A percentile compares a stretch with the other conserved stretches of the same genome.
Conservation (phyloP, 2,888 invertebrate species). For the Trichogramma evanescens region DNA sequence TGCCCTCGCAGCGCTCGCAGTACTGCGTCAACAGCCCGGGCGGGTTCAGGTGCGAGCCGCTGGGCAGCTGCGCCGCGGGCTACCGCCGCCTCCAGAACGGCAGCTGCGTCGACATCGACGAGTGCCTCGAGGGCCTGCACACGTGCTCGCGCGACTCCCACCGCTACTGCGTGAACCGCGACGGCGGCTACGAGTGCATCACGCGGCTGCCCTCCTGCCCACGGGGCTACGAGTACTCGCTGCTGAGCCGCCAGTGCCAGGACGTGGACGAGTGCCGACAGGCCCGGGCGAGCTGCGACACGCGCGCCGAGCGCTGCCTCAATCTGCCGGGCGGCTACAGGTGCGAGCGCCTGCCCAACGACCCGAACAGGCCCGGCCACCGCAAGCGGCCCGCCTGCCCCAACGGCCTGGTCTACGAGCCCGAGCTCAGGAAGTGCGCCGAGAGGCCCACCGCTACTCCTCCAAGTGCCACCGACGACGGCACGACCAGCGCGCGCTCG, state of each 20-base stretch:
- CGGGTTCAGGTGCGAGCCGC: constrained; percentile 33
- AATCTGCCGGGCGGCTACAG: constrained; percentile 52
- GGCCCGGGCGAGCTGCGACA: constrained; percentile 42
- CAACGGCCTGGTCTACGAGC: constrained; percentile 42
- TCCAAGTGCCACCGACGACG: background rate
- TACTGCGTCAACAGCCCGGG: constrained; percentile 37
- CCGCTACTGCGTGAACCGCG: constrained; percentile 48
- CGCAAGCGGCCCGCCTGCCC: constrained; percentile 35
- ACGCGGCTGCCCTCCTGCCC: constrained; percentile 36
- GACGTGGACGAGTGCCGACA: constrained; percentile 55
- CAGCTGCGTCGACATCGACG: constrained; percentile 61
- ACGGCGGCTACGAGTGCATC: constrained; percentile 49
- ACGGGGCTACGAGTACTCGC: constrained; percentile 35
- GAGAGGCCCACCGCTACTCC: background rate
- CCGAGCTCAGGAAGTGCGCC: constrained; percentile 27
- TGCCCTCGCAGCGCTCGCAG: constrained; percentile 17
- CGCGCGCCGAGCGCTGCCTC: constrained; percentile 48
- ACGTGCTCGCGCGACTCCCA: constrained; percentile 31
- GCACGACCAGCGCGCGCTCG: background rate
- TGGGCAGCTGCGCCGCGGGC: constrained; percentile 31
- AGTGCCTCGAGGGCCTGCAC: constrained; percentile 55
- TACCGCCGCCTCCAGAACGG: constrained; percentile 46
- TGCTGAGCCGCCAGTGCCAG: constrained; percentile 33
- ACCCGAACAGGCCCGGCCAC: background rate
- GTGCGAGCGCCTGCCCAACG: constrained; percentile 31